These are phyloP conservation scores for Ophion costatus DNA, from an alignment of 2,888 invertebrate species.

Conservation along the genomic window DNA sequence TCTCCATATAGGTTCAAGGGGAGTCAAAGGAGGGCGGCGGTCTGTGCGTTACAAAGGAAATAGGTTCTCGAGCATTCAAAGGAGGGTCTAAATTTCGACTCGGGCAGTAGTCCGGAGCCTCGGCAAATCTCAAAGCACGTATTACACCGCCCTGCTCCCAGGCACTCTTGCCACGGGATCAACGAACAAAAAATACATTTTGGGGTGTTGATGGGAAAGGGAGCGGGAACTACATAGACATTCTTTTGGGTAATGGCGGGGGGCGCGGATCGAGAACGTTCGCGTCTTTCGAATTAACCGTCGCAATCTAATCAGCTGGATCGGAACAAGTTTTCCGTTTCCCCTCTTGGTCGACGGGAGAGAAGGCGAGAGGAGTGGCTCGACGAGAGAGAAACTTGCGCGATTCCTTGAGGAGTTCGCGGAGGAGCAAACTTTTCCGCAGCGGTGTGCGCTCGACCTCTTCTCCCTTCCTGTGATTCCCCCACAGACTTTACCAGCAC, in stretches of 20 bases:
- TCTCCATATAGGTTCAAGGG: no score
- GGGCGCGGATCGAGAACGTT: slow-evolving; percentile 63
- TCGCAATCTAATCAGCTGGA: slow-evolving; percentile 75
- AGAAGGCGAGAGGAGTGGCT: slow-evolving; percentile 14
- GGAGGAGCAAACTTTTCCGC: slow-evolving; percentile 55
- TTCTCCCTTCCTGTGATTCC: slow-evolving; percentile 49
- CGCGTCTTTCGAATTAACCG: slow-evolving; percentile 71
- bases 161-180: neutral
- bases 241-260: slow-evolving; percentile 61
- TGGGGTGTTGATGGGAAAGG: slow-evolving; percentile 26
- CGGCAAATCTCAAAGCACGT: neutral
- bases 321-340: slow-evolving; percentile 69
- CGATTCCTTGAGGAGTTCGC: slow-evolving; percentile 54
- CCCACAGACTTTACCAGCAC: slow-evolving; percentile 46
- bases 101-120: neutral
- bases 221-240: slow-evolving; percentile 48
- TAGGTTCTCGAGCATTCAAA: no score
- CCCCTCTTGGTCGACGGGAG: slow-evolving; percentile 13
- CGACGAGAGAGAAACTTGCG: slow-evolving; percentile 55
- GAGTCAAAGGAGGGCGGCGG: no score
- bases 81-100: no score
- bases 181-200: neutral
- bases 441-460: slow-evolving; percentile 48
- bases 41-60: no score
- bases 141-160: neutral